Evolutionary conservation across 2,888 invertebrate species (phyloP).

Genomic region (Scelioninae gen. 1): DNA sequence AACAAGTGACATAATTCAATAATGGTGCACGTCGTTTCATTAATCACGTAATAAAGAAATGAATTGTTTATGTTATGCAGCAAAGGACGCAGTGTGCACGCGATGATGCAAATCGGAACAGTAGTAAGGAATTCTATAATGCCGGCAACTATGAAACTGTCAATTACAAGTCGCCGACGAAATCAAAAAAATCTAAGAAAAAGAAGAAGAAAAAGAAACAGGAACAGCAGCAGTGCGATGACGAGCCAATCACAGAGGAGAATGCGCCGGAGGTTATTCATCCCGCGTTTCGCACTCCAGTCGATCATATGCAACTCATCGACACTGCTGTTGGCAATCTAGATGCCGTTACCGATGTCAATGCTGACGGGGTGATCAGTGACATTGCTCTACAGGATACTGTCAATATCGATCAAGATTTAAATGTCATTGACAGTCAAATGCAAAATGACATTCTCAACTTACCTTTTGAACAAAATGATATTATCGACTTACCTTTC

Average conservation of each 20-base stretch:
- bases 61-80: too few relatives aligned
- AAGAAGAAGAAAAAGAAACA: slow-evolving; percentile 4
- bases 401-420: too few relatives aligned
- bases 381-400: too few relatives aligned
- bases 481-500: slow-evolving; percentile 7
- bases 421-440: too few relatives aligned
- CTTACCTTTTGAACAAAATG: background rate
- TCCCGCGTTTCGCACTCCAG: slow-evolving; percentile 11
- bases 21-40: too few relatives aligned
- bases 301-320: slow-evolving; percentile 1
- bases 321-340: background rate
- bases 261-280: slow-evolving; percentile 11
- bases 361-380: too few relatives aligned
- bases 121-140: background rate
- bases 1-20: too few relatives aligned
- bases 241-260: background rate
- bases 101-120: background rate
- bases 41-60: too few relatives aligned
- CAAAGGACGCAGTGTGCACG: too few relatives aligned
- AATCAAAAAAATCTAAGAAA: slow-evolving; percentile 13
- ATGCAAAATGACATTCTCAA: background rate
- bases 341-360: too few relatives aligned
- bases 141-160: background rate
- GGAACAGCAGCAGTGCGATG: background rate
- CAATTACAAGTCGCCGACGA: background rate